These are phyloP conservation scores for Ammodytes marinus DNA, from an alignment of 2,113 vertebrate species.

Conservation along the genomic window DNA sequence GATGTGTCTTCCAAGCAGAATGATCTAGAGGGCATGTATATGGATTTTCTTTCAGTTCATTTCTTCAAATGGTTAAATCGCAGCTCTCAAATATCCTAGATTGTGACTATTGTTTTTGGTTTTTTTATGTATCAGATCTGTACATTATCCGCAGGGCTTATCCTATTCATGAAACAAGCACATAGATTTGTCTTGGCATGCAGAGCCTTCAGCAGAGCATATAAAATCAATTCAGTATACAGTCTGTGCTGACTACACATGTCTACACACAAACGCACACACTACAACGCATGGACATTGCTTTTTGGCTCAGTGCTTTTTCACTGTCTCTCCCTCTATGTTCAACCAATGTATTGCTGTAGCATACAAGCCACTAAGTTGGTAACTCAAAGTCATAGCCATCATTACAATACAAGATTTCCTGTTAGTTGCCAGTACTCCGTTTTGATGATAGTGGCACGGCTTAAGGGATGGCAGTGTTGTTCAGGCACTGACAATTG, in stretches of 20 bases:
- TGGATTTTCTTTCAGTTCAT: conserved; percentile 8
- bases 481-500: background rate
- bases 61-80: conserved; percentile 63
- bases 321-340: conserved; percentile 37
- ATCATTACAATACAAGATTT: conserved; percentile 32
- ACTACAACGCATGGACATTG: conserved; percentile 61
- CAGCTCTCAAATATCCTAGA: conserved; percentile 50
- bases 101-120: conserved; percentile 55
- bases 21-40: conserved; percentile 42
- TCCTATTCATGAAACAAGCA: conserved; percentile 68
- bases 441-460: background rate
- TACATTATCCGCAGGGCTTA: conserved; percentile 72
- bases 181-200: conserved; percentile 76
- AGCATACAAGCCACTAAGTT: conserved; percentile 46
- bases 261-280: conserved; percentile 51
- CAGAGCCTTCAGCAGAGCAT: conserved; percentile 77
- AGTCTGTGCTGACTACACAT: conserved; percentile 64
- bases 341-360: conserved; percentile 55
- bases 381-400: conserved; percentile 63
- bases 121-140: conserved; percentile 65
- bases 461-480: background rate
- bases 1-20: conserved; percentile 48
- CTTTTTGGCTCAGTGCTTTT: conserved; percentile 69
- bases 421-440: conserved; percentile 12
- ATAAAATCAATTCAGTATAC: conserved; percentile 77